Evolutionary conservation across 1,140 invertebrate genomes (phyloP), one percentile per base, ranked within the genome.

Genomic region (Calosoma granatense): DNA sequence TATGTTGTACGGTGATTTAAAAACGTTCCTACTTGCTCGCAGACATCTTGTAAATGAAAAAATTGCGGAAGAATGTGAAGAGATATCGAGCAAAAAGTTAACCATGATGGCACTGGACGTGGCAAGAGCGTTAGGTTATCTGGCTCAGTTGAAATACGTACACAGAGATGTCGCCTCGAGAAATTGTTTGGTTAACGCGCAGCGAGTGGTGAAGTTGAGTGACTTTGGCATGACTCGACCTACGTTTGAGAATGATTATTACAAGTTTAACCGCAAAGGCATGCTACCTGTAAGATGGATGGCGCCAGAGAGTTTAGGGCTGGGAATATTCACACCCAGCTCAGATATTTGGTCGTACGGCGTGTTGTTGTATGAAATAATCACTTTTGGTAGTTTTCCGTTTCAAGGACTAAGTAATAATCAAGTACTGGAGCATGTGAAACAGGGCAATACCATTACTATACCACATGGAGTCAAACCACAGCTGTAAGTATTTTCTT

Each of bases 281-380:
- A 87, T 93, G 77, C 70, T 94, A 51, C 93, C 93, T 0, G 91
- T 97, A 14, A 76, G 92, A 64, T 97, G 93, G 94, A 96, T 97
- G 93, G 82, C 90, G 1, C 89, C 89, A 0, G 90, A 93, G 72
- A 86, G 84, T 53, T 68, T 94, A 1, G 79, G 75, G 0, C 71
- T 87, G 9, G 90, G 90, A n/a, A 75, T 90, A n/a, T 94, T 92
- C 66, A 89, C 88, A 4, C 79, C 86, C 11, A 82, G 83, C 2
- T 90, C 89, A 0, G 91, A 94, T 69, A 82, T 94, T 20, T 93
- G 90, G 90, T 86, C 87, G 17, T 92, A 84, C 64, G 90, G 89
- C 12, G 86, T 94, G 21, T 70, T 93, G 2, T 71, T 93, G 0
- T 92, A 87, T 65, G 90, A 94, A 70, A 85, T 92, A 21, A 82